Conservation (phyloP, 2,888 invertebrate genomes). For the Ophion ventricosus region DNA sequence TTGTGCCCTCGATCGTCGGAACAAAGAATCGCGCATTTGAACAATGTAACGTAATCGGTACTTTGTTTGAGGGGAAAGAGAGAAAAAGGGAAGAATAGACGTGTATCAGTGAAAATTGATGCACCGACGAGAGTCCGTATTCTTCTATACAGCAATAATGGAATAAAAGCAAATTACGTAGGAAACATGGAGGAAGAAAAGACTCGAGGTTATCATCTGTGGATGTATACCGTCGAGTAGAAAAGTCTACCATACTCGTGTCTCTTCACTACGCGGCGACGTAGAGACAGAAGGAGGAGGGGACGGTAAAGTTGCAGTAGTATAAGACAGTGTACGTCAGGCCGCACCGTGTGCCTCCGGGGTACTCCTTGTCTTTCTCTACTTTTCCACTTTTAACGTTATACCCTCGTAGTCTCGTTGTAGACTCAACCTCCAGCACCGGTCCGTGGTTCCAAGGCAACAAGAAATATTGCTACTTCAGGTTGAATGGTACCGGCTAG, state of each 20-base stretch:
- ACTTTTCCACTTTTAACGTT: slow-evolving; percentile 44
- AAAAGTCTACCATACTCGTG: slow-evolving; percentile 36
- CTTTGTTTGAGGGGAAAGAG: slow-evolving; percentile 57
- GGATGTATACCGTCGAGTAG: slow-evolving; percentile 17
- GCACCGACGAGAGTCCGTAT: slow-evolving; percentile 15
- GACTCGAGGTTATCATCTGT: slow-evolving; percentile 47
- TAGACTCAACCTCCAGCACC: slow-evolving; percentile 65
- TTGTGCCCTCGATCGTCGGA: slow-evolving; percentile 55
- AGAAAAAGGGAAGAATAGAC: not conserved
- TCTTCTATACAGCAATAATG: slow-evolving; percentile 57
- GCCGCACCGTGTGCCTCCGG: slow-evolving; percentile 55
- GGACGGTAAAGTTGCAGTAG: slow-evolving; percentile 23
- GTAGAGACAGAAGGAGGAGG: slow-evolving; percentile 58
- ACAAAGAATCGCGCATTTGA: slow-evolving; percentile 63
- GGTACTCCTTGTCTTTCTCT: slow-evolving; percentile 49
- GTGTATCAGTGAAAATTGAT: slow-evolving; percentile 6
- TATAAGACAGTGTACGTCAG: slow-evolving; percentile 48
- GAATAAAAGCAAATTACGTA: slow-evolving; percentile 43
- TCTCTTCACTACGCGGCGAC: slow-evolving; percentile 27
- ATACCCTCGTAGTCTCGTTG: slow-evolving; percentile 39
- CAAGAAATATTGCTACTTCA: slow-evolving; percentile 79
- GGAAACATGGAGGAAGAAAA: slow-evolving; percentile 22
- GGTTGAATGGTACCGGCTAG: slow-evolving; percentile 71
- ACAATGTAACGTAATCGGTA: slow-evolving; percentile 45
- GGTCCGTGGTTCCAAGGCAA: slow-evolving; percentile 69